Conservation (phyloP, 2,797 vertebrate genomes). For the Sitta carolinensis region DNA sequence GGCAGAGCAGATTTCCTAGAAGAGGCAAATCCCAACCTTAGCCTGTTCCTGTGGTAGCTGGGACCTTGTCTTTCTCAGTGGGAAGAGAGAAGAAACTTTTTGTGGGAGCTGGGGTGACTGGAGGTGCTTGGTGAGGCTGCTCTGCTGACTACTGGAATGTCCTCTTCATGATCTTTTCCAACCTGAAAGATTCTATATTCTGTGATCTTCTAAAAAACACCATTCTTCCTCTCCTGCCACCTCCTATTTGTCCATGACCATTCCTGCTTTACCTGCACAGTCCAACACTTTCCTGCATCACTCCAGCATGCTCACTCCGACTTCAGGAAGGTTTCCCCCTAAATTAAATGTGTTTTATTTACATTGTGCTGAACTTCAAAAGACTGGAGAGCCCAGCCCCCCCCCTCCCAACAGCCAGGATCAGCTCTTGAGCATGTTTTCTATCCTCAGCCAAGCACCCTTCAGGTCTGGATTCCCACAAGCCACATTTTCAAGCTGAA, state of each 20-base stretch:
- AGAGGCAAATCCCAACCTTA: neutral
- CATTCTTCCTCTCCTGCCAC: neutral
- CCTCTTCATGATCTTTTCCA: neutral
- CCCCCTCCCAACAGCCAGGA: neutral
- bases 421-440: neutral
- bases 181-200: neutral
- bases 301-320: neutral
- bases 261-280: neutral
- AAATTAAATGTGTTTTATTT: neutral
- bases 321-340: neutral
- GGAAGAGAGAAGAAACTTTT: neutral
- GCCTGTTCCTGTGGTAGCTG: neutral
- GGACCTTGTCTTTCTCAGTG: neutral
- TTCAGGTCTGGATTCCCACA: neutral
- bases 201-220: neutral
- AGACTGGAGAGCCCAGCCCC: neutral
- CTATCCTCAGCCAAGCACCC: neutral
- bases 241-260: rapidly evolving
- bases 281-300: neutral
- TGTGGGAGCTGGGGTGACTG: neutral
- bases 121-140: neutral
- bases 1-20: neutral
- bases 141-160: neutral
- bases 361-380: neutral
- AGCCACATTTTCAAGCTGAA: neutral